Percentiles rank a stretch among this genome's conserved stretches.
phyloP scores from a whole-genome alignment of 2,113 vertebrate species.

The Sisor rabdophorus region DNA sequence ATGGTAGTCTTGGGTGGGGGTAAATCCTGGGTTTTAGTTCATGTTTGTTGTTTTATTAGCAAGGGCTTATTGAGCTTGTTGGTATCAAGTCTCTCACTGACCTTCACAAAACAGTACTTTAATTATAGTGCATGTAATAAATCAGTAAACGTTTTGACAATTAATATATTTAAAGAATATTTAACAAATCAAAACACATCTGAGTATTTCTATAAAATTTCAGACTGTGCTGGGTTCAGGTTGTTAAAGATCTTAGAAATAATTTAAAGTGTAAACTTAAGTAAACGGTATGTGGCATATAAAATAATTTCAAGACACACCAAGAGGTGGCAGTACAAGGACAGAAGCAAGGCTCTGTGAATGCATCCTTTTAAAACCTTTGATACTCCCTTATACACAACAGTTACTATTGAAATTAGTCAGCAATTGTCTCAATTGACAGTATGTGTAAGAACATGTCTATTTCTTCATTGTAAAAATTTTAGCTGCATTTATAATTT shows the following conservation, averaged over 20 bases:
- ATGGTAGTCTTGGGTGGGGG: conserved; percentile 42
- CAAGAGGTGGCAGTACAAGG: too few species aligned
- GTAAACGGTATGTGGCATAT: neutral
- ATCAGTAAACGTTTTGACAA: neutral
- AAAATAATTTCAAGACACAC: too few species aligned
- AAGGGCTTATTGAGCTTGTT: conserved; percentile 64
- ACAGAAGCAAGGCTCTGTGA: too few species aligned
- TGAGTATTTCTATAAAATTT: neutral
- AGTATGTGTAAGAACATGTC: neutral
- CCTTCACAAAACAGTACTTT: conserved; percentile 52
- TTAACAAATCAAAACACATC: neutral
- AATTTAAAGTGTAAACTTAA: neutral
- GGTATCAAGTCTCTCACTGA: conserved; percentile 65
- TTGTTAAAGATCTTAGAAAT: neutral
- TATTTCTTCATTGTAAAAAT: neutral
- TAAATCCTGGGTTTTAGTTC: conserved; percentile 55
- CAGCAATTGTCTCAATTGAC: neutral
- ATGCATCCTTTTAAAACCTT: too few species aligned
- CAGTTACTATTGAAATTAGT: neutral
- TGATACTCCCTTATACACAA: neutral
- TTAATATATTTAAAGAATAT: neutral
- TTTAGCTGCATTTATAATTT: neutral
- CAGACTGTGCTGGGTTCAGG: neutral
- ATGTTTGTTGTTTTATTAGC: conserved; percentile 74
- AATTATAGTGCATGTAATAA: conserved; percentile 46